Base-by-base conservation (phyloP, 2,888 invertebrate species). In the Morpho helenor region DNA sequence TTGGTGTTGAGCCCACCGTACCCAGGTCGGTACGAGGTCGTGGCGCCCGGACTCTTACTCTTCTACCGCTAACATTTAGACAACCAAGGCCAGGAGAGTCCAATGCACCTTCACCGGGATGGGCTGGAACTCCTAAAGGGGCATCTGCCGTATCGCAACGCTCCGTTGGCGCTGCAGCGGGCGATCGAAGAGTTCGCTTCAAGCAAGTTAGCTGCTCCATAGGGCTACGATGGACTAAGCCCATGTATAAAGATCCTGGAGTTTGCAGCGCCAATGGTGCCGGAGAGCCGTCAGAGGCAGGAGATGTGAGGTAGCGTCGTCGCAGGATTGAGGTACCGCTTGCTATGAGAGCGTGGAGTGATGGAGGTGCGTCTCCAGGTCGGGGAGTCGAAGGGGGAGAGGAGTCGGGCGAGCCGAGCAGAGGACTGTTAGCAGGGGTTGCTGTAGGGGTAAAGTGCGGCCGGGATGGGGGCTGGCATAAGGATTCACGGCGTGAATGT, bases 341-440 rank as follows among this genome's bases (percentile, higher is more conserved):
- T 69, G 91, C 91, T 66, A 92, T 91, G 59, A 92, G 82, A 54
- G 91, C 87, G 74, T 91, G 90, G 39, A 92, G 79, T 10, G 91
- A 90, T 43, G 91, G 91, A 2, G 89, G 87, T 4, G 85, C 82
- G 67, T 82, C 86, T 57, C 86, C 96, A 93, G 73, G 97, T 76
- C 92, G 96, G 92, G 92, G 91, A 1, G 94, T 83, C 16, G 84
- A 68, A 3, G 87, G 87, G 10, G 91, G 94, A 16, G 94, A 82
- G 8, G 75, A 61, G 82, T 71, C 93, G 2, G 91, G 94, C 41
- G 94, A 88, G 46, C 93, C 93, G 44, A 90, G 82, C 69, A 94
- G 94, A 1, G 97, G 97, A 75, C 96, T 96, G 80, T 97, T 97
- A 75, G 96, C 95, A 2, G 97, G 97, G 7, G 97, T 97, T 7